These are phyloP conservation scores for Etheostoma cragini DNA, from an alignment of 2,113 vertebrate genomes.

Conservation along the genomic window DNA sequence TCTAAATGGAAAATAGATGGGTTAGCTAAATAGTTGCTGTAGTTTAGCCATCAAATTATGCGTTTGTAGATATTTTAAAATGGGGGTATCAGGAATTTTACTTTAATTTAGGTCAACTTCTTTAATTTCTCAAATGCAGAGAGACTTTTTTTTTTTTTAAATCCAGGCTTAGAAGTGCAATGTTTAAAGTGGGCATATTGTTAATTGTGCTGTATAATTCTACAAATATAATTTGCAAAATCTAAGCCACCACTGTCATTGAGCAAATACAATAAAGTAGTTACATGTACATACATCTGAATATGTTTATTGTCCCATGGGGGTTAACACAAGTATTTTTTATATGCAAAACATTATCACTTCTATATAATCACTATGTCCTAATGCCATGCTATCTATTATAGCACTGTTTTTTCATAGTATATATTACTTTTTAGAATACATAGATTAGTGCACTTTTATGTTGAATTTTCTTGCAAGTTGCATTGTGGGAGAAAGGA, in stretches of 20 bases:
- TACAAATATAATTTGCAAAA: not conserved
- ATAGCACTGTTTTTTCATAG: no score
- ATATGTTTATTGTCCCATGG: not conserved
- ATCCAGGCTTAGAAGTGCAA: no score
- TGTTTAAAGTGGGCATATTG: no score
- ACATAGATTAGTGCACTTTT: not conserved
- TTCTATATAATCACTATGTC: not conserved
- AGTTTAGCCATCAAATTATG: not conserved
- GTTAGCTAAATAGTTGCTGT: not conserved
- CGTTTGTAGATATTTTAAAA: not conserved
- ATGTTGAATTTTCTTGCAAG: not conserved
- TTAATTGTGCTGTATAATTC: no score
- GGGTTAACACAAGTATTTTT: not conserved
- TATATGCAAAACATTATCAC: not conserved
- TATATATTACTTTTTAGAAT: not conserved
- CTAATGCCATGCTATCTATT: no score
- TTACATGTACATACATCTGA: not conserved
- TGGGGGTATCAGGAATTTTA: not conserved
- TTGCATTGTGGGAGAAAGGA: constrained; percentile 2
- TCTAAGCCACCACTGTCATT: no score
- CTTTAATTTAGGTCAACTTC: not conserved
- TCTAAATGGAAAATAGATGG: not conserved
- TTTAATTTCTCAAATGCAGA: not conserved
- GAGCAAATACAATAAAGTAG: not conserved
- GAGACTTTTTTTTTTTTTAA: no score